Evolutionary conservation across 2,888 invertebrate genomes (phyloP).

Genomic region (Drosophila cognata): DNA sequence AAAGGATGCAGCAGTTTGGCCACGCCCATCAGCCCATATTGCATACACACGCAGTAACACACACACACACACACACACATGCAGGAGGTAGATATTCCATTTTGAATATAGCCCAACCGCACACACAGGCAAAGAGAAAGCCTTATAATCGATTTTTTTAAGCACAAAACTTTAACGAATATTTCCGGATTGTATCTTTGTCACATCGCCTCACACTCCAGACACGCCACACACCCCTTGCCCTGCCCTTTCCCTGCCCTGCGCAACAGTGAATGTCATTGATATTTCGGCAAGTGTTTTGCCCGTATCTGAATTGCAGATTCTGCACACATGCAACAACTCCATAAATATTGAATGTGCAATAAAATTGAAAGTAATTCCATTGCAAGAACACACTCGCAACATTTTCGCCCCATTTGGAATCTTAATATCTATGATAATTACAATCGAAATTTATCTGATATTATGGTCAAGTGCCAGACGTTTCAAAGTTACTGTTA

Average conservation of each 20-base stretch:
- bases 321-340: constrained; percentile 34
- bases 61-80: constrained; percentile 22
- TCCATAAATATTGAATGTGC: constrained; percentile 61
- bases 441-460: constrained; percentile 66
- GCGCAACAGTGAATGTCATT: constrained; percentile 26
- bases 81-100: constrained; percentile 27
- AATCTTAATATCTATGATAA: constrained; percentile 65
- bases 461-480: constrained; percentile 40
- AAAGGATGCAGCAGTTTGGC: constrained; percentile 21
- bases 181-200: constrained; percentile 29
- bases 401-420: constrained; percentile 10
- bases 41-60: constrained; percentile 20
- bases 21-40: constrained; percentile 31
- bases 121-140: constrained; percentile 23
- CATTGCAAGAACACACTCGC: constrained; percentile 32
- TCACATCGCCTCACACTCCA: background rate
- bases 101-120: constrained; percentile 17
- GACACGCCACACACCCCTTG: background rate
- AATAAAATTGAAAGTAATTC: constrained; percentile 71
- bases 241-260: background rate
- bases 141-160: constrained; percentile 59
- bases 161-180: constrained; percentile 52
- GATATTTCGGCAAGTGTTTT: constrained; percentile 35
- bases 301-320: constrained; percentile 28
- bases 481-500: constrained; percentile 67